phyloP scores from a whole-genome alignment of 2,888 invertebrate species.

The Tetanocera ferruginea region DNA sequence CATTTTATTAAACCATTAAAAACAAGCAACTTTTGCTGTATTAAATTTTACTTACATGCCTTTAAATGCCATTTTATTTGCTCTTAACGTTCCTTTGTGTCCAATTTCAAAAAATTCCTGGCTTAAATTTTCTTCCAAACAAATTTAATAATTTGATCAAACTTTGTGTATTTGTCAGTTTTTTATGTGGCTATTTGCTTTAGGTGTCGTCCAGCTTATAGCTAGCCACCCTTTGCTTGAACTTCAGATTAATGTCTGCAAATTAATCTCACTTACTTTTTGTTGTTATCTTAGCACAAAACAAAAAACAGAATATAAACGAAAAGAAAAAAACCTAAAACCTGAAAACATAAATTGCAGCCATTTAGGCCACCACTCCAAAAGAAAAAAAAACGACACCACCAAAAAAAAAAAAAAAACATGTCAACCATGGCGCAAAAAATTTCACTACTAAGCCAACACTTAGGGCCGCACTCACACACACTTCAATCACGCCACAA shows the following conservation, averaged over 20 bases:
- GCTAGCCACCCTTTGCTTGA: too few species aligned
- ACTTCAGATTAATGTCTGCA: neutral
- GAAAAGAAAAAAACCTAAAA: neutral
- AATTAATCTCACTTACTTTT: constrained; percentile 23
- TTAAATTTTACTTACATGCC: too few species aligned
- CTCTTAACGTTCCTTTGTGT: too few species aligned
- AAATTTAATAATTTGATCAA: too few species aligned
- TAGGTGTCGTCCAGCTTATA: too few species aligned
- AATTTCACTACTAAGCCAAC: constrained; percentile 19
- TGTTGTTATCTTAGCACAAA: neutral
- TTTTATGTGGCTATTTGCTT: too few species aligned
- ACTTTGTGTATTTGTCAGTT: too few species aligned
- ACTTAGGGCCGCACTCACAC: constrained; percentile 16
- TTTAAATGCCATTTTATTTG: too few species aligned
- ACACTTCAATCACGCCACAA: constrained; percentile 51
- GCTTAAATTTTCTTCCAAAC: too few species aligned
- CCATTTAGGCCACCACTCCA: neutral
- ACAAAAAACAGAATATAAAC: neutral
- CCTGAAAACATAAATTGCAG: neutral
- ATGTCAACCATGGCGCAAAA: neutral
- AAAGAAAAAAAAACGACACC: neutral
- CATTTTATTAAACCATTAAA: too few species aligned
- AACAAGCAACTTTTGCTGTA: too few species aligned
- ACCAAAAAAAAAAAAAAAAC: neutral
- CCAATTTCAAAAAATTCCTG: too few species aligned